phyloP scores from a whole-genome alignment of 2,888 invertebrate genomes.

The Pachycephus smyrnensis region DNA sequence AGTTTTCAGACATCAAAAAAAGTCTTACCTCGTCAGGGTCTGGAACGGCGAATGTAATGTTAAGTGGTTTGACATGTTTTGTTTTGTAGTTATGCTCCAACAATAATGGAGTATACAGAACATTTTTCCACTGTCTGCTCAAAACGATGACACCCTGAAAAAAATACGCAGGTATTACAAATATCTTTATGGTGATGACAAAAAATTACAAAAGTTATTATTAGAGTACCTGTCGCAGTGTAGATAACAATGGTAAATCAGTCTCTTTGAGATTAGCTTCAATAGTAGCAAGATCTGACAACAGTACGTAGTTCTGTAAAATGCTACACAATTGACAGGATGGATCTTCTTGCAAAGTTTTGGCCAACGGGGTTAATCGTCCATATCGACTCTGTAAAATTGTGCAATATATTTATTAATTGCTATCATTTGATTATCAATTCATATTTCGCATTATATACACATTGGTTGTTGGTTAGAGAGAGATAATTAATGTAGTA shows the following conservation, averaged over 20 bases:
- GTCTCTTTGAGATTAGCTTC: slow-evolving; percentile 86
- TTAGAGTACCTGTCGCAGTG: slow-evolving; percentile 80
- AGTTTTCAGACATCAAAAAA: slow-evolving; percentile 17
- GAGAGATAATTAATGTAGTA: background rate
- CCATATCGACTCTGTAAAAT: slow-evolving; percentile 85
- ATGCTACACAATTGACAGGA: slow-evolving; percentile 94
- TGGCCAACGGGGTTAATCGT: slow-evolving; percentile 87
- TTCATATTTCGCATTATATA: background rate
- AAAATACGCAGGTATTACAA: background rate
- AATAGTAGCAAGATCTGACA: slow-evolving; percentile 81
- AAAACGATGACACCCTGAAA: slow-evolving; percentile 92
- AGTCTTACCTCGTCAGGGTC: slow-evolving; percentile 81
- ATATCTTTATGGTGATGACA: background rate
- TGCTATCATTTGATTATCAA: background rate
- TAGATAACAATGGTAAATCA: slow-evolving; percentile 88
- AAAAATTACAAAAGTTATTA: background rate
- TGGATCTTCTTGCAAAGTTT: slow-evolving; percentile 94
- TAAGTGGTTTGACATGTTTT: slow-evolving; percentile 84
- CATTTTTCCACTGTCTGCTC: slow-evolving; percentile 97
- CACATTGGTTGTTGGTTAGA: background rate
- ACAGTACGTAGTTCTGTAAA: slow-evolving; percentile 84
- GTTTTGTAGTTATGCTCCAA: slow-evolving; percentile 91
- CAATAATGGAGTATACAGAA: slow-evolving; percentile 91
- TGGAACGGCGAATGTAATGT: slow-evolving; percentile 89
- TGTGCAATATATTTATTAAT: background rate